Conservation (phyloP, 2,113 vertebrate species). For the Kryptolebias marmoratus region DNA sequence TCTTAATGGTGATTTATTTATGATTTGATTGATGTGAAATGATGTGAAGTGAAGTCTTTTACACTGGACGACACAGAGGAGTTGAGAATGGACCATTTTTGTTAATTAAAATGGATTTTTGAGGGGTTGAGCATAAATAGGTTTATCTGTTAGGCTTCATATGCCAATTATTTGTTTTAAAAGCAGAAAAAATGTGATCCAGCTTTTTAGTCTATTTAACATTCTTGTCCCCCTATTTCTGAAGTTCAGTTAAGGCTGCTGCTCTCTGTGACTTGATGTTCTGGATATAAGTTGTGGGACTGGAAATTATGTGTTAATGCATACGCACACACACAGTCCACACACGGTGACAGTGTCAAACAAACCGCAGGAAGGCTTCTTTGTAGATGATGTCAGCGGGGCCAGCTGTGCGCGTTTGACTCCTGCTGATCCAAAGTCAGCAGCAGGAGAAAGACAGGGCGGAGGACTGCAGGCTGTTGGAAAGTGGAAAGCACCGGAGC, state of each 20-base stretch:
- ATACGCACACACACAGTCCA: slow-evolving; percentile 14
- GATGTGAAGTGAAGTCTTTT: too few species aligned
- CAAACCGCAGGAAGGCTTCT: slow-evolving; percentile 22
- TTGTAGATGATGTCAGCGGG: slow-evolving; percentile 38
- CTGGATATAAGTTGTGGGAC: background rate
- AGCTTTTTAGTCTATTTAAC: too few species aligned
- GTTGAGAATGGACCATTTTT: too few species aligned
- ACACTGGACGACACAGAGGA: too few species aligned
- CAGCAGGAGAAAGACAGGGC: background rate
- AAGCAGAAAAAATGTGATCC: too few species aligned
- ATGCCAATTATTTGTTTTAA: too few species aligned
- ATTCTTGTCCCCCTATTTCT: too few species aligned
- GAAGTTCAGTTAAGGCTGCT: background rate
- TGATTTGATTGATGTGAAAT: too few species aligned
- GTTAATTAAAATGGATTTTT: too few species aligned
- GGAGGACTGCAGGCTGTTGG: slow-evolving; percentile 18
- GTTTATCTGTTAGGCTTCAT: too few species aligned
- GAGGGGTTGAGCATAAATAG: too few species aligned
- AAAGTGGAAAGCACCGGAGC: slow-evolving; percentile 34
- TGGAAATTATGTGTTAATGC: slow-evolving; percentile 11
- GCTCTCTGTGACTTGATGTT: background rate
- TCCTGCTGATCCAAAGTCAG: slow-evolving; percentile 46
- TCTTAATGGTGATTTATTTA: background rate
- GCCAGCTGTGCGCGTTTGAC: slow-evolving; percentile 44
- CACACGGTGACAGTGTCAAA: slow-evolving; percentile 34